Conservation (phyloP, 2,113 vertebrate genomes). For the Sander lucioperca region DNA sequence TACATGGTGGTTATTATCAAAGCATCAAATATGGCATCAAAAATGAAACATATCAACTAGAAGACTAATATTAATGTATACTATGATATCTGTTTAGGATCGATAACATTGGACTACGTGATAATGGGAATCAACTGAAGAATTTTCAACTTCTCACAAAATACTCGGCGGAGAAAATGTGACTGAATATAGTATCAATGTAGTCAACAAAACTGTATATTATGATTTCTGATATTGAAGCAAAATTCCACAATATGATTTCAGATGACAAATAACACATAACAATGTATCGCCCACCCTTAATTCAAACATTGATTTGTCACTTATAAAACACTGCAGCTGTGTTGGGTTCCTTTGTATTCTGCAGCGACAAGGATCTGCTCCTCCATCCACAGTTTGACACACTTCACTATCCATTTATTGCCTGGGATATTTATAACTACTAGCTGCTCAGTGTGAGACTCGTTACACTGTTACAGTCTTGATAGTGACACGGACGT, state of each 20-base stretch:
- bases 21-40: neutral
- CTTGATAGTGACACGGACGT: constrained; percentile 62
- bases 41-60: neutral
- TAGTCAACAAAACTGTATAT: neutral
- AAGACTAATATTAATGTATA: neutral
- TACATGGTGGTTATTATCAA: neutral
- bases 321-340: constrained; percentile 35
- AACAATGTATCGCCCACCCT: neutral
- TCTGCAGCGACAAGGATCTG: constrained; percentile 40
- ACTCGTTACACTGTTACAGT: constrained; percentile 57
- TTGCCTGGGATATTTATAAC: constrained; percentile 69
- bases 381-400: constrained; percentile 53
- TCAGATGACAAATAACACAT: neutral
- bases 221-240: neutral
- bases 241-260: constrained; percentile 4
- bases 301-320: constrained; percentile 25
- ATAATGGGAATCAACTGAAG: neutral
- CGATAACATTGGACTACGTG: neutral
- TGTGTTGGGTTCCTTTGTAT: constrained; percentile 32
- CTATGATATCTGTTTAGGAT: neutral
- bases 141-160: constrained; percentile 2
- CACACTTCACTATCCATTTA: constrained; percentile 63
- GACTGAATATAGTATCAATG: neutral
- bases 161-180: neutral
- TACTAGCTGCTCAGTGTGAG: constrained; percentile 50